Evolutionary conservation across 2,888 invertebrate genomes (phyloP), one percentile per base, ranked within the genome.

Genomic region (Apamea monoglypha): DNA sequence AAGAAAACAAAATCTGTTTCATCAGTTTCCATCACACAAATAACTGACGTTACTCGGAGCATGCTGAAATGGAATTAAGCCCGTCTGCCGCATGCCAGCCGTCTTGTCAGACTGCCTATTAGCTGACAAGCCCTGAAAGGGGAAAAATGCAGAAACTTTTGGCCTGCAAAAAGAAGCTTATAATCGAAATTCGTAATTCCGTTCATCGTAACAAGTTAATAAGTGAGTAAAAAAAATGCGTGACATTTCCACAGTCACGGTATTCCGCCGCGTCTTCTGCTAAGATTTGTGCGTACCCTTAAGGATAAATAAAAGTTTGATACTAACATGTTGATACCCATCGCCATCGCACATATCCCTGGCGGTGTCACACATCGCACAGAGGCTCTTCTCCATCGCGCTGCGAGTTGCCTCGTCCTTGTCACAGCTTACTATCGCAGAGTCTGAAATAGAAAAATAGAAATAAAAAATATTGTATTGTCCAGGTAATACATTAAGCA

Each of bases 361-460:
- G 14, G 73, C 61, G 10, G 87, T 83, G 12, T 81, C 83, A 18
- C 88, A 88, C 4, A 89, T 18, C 12, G 64, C 77, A 1, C 47
- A 44, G 0, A 87, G n/a, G 36, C 82, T 53, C 6, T 74, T 74
- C 53, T 77, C 64, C 89, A 84, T 80, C 8, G 88, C 89, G 18
- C 18, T 25, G 14, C 87, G 85, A 0, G 88, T 85, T 0, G 74
- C 79, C 14, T 74, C 80, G 40, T 89, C 89, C 70, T 84, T 87
- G 36, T 79, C 78, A 0, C 36, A 73, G 61, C 86, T 84, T 47
- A 76, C 86, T 36, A 81, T 50, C 73, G 92, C 92, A 0, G 91
- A 90, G 63, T 95, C 96, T 96, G 61, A 0, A 83, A 74, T 25
- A n/a, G 56, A 59, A n/a, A n/a, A n/a, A n/a, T n/a, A n/a, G 61